Conservation (phyloP, 2,797 vertebrate genomes). For the Ispidina picta region DNA sequence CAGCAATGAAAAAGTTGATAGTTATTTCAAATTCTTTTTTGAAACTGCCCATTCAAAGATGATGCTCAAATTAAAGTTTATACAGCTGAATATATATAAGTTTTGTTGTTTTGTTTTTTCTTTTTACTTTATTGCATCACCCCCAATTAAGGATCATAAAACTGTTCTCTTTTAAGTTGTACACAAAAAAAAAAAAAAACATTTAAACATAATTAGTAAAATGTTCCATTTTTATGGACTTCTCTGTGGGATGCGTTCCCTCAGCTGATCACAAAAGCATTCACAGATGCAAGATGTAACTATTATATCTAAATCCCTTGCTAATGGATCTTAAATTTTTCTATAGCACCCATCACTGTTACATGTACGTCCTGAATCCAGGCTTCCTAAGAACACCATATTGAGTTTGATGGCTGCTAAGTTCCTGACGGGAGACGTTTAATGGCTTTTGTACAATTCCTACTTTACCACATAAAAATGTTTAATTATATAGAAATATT, state of each 20-base stretch:
- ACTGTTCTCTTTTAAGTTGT: neutral
- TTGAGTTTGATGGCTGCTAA: neutral
- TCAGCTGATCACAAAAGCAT: neutral
- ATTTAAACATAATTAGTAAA: neutral
- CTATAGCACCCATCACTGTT: neutral
- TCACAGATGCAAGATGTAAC: neutral
- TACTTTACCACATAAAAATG: neutral
- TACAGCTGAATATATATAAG: neutral
- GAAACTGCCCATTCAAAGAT: neutral
- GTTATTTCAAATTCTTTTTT: neutral
- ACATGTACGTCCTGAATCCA: neutral
- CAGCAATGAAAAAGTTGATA: neutral
- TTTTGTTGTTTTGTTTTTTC: neutral
- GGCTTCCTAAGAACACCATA: neutral
- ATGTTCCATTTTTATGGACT: neutral
- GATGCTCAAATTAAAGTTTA: neutral
- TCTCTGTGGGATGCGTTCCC: neutral
- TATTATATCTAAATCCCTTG: neutral
- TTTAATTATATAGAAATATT: constrained; percentile 47
- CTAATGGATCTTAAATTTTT: neutral
- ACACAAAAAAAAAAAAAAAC: neutral
- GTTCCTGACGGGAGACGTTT: neutral
- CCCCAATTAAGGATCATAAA: neutral
- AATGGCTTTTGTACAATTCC: neutral
- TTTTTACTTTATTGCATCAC: neutral